Percentiles rank a stretch among this genome's conserved stretches.
Evolutionary conservation across 2,888 invertebrate genomes (phyloP).

Genomic region (Reticulitermes lucifugus): DNA sequence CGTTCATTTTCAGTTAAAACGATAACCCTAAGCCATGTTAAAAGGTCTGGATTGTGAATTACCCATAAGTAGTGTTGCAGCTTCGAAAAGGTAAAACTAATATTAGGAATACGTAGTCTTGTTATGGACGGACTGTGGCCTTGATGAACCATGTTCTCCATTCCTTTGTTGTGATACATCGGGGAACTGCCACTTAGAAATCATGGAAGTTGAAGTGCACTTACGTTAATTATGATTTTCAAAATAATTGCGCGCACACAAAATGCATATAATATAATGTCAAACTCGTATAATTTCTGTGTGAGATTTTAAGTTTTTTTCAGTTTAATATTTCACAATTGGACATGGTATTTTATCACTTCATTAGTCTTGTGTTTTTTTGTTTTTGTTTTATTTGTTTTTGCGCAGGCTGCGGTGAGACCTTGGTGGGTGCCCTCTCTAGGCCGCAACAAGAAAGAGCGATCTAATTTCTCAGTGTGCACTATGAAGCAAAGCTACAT

Average conservation of each 20-base stretch:
- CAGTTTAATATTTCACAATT: slow-evolving; percentile 9
- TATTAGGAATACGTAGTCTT: slow-evolving; percentile 22
- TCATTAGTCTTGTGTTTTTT: slow-evolving; percentile 42
- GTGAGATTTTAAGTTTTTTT: not conserved
- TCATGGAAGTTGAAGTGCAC: not conserved
- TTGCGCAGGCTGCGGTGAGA: slow-evolving; percentile 50
- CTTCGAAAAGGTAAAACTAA: slow-evolving; percentile 47
- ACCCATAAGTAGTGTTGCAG: slow-evolving; percentile 48
- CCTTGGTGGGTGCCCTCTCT: slow-evolving; percentile 51
- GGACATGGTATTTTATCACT: slow-evolving; percentile 2
- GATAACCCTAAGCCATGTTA: slow-evolving; percentile 21
- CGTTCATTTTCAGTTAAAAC: slow-evolving; percentile 25
- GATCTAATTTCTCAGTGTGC: slow-evolving; percentile 52
- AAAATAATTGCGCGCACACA: not conserved
- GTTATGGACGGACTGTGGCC: slow-evolving; percentile 30
- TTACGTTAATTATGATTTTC: not conserved
- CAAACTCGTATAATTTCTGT: not conserved
- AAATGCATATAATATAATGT: not conserved
- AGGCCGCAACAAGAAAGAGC: slow-evolving; percentile 52
- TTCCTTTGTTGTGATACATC: slow-evolving; percentile 31
- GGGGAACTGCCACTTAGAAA: not conserved
- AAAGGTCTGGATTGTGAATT: slow-evolving; percentile 36
- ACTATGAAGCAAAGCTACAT: slow-evolving; percentile 66
- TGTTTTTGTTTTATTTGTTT: slow-evolving; percentile 49
- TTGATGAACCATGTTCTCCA: slow-evolving; percentile 43